Evolutionary conservation across 2,888 invertebrate species (phyloP), one percentile per base, ranked within the genome.

Genomic region (Netelia virgata): DNA sequence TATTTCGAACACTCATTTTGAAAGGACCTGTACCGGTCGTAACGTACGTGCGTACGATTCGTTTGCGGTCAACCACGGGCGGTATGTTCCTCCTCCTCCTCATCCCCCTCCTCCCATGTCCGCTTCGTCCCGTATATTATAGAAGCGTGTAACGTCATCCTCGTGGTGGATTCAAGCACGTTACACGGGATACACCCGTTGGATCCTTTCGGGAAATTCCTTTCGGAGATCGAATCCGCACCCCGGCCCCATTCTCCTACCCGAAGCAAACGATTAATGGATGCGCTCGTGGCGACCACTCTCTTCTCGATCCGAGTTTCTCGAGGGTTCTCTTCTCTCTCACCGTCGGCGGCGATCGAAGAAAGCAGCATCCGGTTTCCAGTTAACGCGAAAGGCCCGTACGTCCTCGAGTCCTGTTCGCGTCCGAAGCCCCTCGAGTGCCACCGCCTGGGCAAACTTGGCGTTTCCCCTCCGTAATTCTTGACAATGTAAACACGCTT

Each of bases 401-500:
- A 14, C 14, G 76, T 69, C 73, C 82, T 77, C 77, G 73, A 82
- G 68, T 61, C 36, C 5, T 6, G 6, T 36, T 77, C 63, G 41
- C 53, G 28, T 68, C 61, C 61, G 20, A 50, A 55, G 10, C 43
- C 57, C 9, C 43, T 55, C 18, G 59, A 64, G 63, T 61, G 68
- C 43, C 64, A 59, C 64, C 18, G 41, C 23, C 36, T 36, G 36
- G 1, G 68, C 28, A 78, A 69, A 82, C 70, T 72, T 55, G 41
- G 47, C 70, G 61, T 59, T 61, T 68, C 47, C 77, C 75, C 70
- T 76, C 36, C 50, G 55, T 11, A 57, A 63, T 82, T 75, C 82
- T 70, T 61, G 77, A 53, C 77, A 78, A 73, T 82, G 77, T 82
- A 82, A 82, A 82, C 82, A 82, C 77, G 77, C 77, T 16, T 57